These are phyloP conservation scores for Archocentrus centrarchus DNA, from an alignment of 2,113 vertebrate genomes.

Conservation along the genomic window DNA sequence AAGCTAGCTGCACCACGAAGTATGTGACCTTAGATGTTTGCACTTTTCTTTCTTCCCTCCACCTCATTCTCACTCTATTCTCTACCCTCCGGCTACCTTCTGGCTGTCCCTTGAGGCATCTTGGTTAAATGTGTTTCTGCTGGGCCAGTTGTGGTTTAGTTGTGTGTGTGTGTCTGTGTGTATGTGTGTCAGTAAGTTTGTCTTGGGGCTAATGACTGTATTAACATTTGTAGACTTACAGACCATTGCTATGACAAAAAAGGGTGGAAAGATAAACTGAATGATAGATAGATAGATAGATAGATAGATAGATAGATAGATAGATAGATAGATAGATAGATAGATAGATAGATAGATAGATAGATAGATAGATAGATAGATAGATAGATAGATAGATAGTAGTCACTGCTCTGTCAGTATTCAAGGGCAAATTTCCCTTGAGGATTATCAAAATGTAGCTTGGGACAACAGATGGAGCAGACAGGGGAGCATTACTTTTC, in stretches of 20 bases:
- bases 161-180: constrained; percentile 34
- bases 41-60: constrained; percentile 54
- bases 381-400: neutral
- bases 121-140: constrained; percentile 69
- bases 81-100: constrained; percentile 62
- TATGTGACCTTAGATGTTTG: constrained; percentile 71
- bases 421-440: constrained; percentile 62
- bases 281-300: neutral
- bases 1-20: constrained; percentile 35
- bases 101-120: constrained; percentile 70
- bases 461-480: constrained; percentile 48
- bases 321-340: neutral
- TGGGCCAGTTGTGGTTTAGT: constrained; percentile 68
- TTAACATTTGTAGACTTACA: constrained; percentile 46
- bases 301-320: neutral
- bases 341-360: neutral
- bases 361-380: constrained; percentile 1
- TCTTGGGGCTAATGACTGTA: constrained; percentile 58
- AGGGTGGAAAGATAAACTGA: constrained; percentile 12
- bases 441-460: constrained; percentile 60
- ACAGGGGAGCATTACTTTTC: constrained; percentile 17
- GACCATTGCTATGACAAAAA: constrained; percentile 2
- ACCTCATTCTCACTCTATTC: constrained; percentile 57
- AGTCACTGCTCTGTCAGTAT: constrained; percentile 55
- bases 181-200: constrained; percentile 17